Evolutionary conservation across 1,140 invertebrate species (phyloP), one percentile per base, ranked within the genome.

Genomic region (Caerostris extrusa): DNA sequence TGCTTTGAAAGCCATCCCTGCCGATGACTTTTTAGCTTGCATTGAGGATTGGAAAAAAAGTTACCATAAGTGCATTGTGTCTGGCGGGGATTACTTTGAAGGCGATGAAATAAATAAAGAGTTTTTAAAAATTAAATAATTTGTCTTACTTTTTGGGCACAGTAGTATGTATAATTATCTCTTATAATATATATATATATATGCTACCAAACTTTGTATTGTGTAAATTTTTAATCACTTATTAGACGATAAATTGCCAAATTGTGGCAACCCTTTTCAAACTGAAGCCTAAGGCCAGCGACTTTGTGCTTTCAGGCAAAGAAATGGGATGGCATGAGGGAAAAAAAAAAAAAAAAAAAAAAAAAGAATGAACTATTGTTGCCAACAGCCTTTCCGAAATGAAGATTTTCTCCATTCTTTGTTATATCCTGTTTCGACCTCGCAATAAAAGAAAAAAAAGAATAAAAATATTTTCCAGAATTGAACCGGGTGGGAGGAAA

Each of bases 321-420:
- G 71, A 12, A 53, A 77, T 77, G 71, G 71, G 34, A 53, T 50
- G 34, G 71, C 12, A 10, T 3, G 53, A 53, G 53, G 53, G 12
- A 77, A 12, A 77, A 50, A 77, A 64, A 12, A 14, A 5, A 50
- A 77, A 12, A 77, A 50, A 77, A 50, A 77, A 12, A 77, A 50
- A 77, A 64, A 12, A 14, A 5, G 12, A 17, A 10, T 1, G 71
- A 34, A 34, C 71, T 77, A 77, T 77, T 77, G 71, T 77, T 77
- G 71, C 71, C 71, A 34, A 77, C 71, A 77, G 71, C 71, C 71
- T 50, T 77, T 77, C 71, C 71, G 71, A 77, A 77, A 77, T 77
- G 34, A 53, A 77, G 19, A 77, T 77, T 77, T 71, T 77, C 71
- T 50, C 71, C 34, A 77, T 77, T 77, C 71, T 77, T 77, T 77